Evolutionary conservation across 2,888 invertebrate genomes (phyloP), one percentile per base, ranked within the genome.

Genomic region (Ormyrus labotus): DNA sequence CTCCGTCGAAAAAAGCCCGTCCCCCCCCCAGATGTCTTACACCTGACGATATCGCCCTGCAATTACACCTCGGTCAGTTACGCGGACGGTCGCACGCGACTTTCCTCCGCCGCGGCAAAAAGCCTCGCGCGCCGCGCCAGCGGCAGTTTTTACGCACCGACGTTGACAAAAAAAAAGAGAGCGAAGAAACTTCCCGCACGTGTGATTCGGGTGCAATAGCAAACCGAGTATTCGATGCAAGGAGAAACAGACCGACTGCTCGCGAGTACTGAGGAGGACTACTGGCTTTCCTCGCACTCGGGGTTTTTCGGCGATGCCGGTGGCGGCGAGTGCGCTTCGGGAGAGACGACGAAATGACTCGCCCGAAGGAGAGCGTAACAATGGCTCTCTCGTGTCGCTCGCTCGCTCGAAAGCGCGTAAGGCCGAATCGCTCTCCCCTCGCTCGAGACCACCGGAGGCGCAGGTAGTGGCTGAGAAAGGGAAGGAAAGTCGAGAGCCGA

Each of bases 361-460:
- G 85, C 83, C 85, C 84, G 82, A 83, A 86, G 84, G 83, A 87
- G 34, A 34, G 85, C 87, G 87, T 87, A 87, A 87, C 87, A 87
- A 87, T 87, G 87, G 87, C 87, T 87, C 85, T 86, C 6, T 34
- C 86, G 83, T 84, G 85, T 82, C 83, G 85, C 67, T 78, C 78
- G 51, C 34, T 19, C 53, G n/a, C 47, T 34, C 11, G 13, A 75
- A 63, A 60, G 63, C 10, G 68, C 45, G 9, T 34, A 47, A 8
- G 13, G 61, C n/a, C 69, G 51, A 72, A 63, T 65, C 64, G 47
- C 55, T 74, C 55, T 74, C 34, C 50, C 58, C 19, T 73, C 7
- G 34, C 60, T 57, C 51, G 34, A 48, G 57, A 58, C 8, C 45
- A 13, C 8, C 9, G 11, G 13, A 7, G 19, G 9, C 9, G 19